Percentiles rank a stretch among this genome's conserved stretches.
phyloP scores from a whole-genome alignment of 2,888 invertebrate genomes.

The Drosophila kuntzei region DNA sequence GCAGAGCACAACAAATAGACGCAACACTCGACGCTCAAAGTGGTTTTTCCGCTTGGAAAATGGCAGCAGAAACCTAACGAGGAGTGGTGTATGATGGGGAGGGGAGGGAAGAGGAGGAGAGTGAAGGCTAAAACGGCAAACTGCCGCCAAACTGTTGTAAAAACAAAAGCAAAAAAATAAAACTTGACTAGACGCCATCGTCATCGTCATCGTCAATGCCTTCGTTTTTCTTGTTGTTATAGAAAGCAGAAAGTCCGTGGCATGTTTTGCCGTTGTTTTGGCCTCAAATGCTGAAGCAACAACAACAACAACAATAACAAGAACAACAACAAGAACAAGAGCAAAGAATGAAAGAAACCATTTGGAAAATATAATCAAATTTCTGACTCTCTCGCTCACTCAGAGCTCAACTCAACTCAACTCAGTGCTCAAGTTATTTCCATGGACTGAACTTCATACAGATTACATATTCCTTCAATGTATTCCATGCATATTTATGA shows the following conservation, averaged over 20 bases:
- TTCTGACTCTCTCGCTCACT: slow-evolving; percentile 28
- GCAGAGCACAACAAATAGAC: slow-evolving; percentile 40
- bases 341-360: slow-evolving; percentile 47
- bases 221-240: slow-evolving; percentile 46
- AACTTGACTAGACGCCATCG: slow-evolving; percentile 52
- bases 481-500: slow-evolving; percentile 63
- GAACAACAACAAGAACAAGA: slow-evolving; percentile 4
- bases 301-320: slow-evolving; percentile 17
- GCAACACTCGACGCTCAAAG: slow-evolving; percentile 48
- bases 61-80: slow-evolving; percentile 13
- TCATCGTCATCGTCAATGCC: slow-evolving; percentile 39
- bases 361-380: slow-evolving; percentile 72
- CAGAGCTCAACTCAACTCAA: background rate
- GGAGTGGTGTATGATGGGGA: background rate
- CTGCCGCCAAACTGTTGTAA: slow-evolving; percentile 50
- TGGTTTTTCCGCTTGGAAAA: slow-evolving; percentile 55
- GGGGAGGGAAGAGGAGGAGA: background rate
- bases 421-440: background rate
- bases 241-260: slow-evolving; percentile 67
- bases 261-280: slow-evolving; percentile 60
- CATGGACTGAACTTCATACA: slow-evolving; percentile 21
- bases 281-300: slow-evolving; percentile 53
- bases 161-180: slow-evolving; percentile 36
- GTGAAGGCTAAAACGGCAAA: slow-evolving; percentile 23
- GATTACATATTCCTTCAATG: slow-evolving; percentile 33